Evolutionary conservation across 2,113 vertebrate genomes (phyloP), one percentile per base, ranked within the genome.

Genomic region (Prietella phreatophila): DNA sequence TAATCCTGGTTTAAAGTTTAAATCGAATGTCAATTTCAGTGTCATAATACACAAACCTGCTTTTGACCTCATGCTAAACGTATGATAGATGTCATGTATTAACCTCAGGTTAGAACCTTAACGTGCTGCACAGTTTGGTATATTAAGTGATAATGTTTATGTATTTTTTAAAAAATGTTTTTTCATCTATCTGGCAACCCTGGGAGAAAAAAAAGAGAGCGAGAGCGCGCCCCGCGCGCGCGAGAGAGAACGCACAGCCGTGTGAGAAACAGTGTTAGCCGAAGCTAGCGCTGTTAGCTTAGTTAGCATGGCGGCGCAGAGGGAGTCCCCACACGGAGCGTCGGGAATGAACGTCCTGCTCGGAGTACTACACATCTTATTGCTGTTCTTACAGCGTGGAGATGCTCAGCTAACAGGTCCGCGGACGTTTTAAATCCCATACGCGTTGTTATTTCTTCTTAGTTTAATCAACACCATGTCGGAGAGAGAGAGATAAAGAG

Each of bases 221-320:
- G 87, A 58, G 88, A 61, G 30, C 11, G 81, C 5, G 42, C n/a
- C n/a, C n/a, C 39, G 39, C 39, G 39, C 39, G 39, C 30, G 88
- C 90, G 86, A 90, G 89, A 91, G 82, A 14, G 13, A 14, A 33
- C 56, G 55, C 39, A 30, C 36, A 56, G 56, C 56, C 60, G 55
- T 20, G 86, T 87, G 90, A 79, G 89, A 92, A 91, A 90, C 76
- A 85, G 56, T 75, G 80, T 82, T 82, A 82, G 80, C 60, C 61
- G 47, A 50, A 19, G 73, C 30, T 78, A 87, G 89, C 82, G 75
- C 83, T 67, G 86, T 85, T 75, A 88, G 78, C 92, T 89, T 93
- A 90, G 93, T 93, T 95, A 96, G 96, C 96, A 98, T 98, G 97
- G 97, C 97, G 96, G 96, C 96, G 95, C 96, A 94, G 93, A 95